Conservation (phyloP, 2,113 vertebrate species). For the Synodontis membranacea region DNA sequence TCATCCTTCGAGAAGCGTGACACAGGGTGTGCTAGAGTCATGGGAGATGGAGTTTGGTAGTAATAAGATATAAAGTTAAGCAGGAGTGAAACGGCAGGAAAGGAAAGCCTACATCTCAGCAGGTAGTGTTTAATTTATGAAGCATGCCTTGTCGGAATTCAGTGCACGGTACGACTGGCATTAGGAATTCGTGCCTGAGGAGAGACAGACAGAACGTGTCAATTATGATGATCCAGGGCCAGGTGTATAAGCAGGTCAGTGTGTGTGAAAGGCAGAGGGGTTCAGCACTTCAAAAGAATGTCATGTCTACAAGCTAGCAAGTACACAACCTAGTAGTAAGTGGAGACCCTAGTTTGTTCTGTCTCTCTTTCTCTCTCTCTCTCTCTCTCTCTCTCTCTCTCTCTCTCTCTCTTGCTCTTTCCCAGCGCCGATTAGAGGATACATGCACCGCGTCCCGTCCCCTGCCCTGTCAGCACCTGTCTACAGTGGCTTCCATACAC, state of each 20-base stretch:
- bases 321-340: not conserved
- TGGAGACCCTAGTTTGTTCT: not conserved
- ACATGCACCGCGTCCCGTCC: not conserved
- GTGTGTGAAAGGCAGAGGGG: constrained; percentile 26
- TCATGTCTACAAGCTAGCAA: constrained; percentile 3
- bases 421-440: not conserved
- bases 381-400: not conserved
- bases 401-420: not conserved
- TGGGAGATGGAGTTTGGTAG: constrained; percentile 7
- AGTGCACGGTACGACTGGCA: constrained; percentile 1
- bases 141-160: constrained; percentile 28
- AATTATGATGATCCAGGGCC: constrained; percentile 42
- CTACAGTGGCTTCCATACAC: constrained; percentile 42
- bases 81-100: constrained; percentile 29
- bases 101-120: constrained; percentile 2
- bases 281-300: constrained; percentile 23
- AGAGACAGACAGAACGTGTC: constrained; percentile 49
- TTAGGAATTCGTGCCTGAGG: constrained; percentile 43
- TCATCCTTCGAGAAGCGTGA: constrained; percentile 19
- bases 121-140: constrained; percentile 43
- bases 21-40: constrained; percentile 2
- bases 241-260: constrained; percentile 37
- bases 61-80: constrained; percentile 36
- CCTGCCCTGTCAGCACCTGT: constrained; percentile 49
- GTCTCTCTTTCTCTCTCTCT: not conserved